Base-by-base conservation (phyloP, 2,888 invertebrate species). In the Thera obeliscata region DNA sequence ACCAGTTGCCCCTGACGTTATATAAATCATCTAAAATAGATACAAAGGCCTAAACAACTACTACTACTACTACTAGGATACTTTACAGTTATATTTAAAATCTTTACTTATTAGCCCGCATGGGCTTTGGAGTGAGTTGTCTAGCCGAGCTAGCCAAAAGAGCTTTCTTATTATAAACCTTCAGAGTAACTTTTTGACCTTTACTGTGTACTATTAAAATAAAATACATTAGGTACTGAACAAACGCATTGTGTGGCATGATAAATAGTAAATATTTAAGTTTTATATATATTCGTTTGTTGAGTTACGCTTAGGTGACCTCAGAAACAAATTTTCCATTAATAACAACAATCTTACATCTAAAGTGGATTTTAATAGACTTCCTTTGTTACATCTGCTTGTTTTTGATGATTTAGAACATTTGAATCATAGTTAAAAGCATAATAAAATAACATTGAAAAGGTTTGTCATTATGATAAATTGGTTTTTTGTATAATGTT, bases 351-450 rank as follows among this genome's bases (percentile, higher is more conserved):
- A 75, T 76, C 76, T 77, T 76, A 68, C 56, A 71, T 68, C 73
- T 73, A 83, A 86, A 88, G 84, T 87, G 87, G 81, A 81, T 84
- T 87, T 86, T 88, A 88, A 88, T 87, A 84, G 80, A 74, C 81
- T 83, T 80, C 84, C 83, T 83, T 83, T 81, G 82, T 86, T 83
- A 77, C 73, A 65, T 77, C 70, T 67, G 58, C 33, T 74, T 67
- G 74, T 73, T 79, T 81, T 82, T 76, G 62, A 76, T 79, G 75
- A 79, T 80, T 78, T 68, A 74, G 70, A 75, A 72, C 73, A 77
- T 81, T 76, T 75, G 75, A 81, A 78, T 81, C 70, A 77, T 74
- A 75, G 71, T 73, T 78, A 76, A 74, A 74, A 76, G 75, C 69
- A 69, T 70, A 75, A 22, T 74, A 66, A 69, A 75, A 22, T 74